Conservation (phyloP, 64 coral and sea anemone genomes). For the Montipora efflorescens region DNA sequence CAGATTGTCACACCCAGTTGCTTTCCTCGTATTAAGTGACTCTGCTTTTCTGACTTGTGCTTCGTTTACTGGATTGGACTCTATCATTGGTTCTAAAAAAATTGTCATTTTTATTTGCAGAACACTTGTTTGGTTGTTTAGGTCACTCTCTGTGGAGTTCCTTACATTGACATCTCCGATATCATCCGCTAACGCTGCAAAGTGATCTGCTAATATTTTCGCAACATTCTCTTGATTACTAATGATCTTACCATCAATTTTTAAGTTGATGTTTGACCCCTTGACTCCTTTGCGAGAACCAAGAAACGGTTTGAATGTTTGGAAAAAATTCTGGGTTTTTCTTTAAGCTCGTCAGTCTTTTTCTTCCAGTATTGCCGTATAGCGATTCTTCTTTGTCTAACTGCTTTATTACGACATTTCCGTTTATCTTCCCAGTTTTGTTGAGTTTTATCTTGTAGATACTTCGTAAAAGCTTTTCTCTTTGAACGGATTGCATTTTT, state of each 20-base stretch:
- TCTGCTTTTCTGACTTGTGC: conserved; percentile 26
- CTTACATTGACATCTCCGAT: neutral
- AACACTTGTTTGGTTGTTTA: conserved; percentile 3
- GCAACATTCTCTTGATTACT: conserved; percentile 18
- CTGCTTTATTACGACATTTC: no score
- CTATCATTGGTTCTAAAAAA: neutral
- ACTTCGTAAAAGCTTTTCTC: neutral
- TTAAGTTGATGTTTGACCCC: no score
- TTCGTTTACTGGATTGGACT: conserved; percentile 13
- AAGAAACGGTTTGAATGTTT: no score
- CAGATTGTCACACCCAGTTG: conserved; percentile 1
- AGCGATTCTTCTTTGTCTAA: no score
- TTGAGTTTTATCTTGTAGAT: no score
- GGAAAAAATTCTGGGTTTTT: no score
- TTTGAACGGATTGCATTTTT: conserved; percentile 61
- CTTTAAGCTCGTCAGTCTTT: no score
- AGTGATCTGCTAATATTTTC: conserved; percentile 32
- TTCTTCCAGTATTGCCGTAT: no score
- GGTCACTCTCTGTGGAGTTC: neutral
- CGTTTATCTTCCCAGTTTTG: no score
- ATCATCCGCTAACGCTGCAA: conserved; percentile 28
- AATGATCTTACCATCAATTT: conserved; percentile 3
- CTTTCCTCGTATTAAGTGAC: conserved; percentile 26
- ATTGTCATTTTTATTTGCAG: conserved; percentile 3
- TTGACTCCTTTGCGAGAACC: no score